Base-by-base conservation (phyloP, 2,797 vertebrate genomes). In the Semotilus atromaculatus region DNA sequence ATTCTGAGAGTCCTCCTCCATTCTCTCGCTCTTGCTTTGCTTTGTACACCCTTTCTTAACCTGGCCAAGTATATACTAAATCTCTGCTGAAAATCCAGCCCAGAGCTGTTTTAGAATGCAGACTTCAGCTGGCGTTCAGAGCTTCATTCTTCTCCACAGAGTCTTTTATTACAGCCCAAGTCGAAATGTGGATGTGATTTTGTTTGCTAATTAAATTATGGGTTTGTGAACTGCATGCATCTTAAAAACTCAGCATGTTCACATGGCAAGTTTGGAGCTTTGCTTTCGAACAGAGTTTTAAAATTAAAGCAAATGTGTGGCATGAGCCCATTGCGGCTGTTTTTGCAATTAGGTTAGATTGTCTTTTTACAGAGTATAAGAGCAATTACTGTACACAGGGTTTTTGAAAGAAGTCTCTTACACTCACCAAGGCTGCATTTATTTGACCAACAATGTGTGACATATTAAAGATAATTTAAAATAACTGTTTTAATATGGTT, bases 271-370 rank as follows among this genome's bases (percentile, higher is more conserved):
- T 78, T 86, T 29, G 75, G 26, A 62, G 84, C 85, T 38, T 51
- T 71, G 86, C 88, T 75, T 78, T 86, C 86, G 79, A 92, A 90
- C 82, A 88, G 90, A 88, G 83, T 77, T 51, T 88, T 86, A 91
- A 93, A 94, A 90, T 78, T 78, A 93, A 93, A 92, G 86, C 92
- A 92, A 92, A 90, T 90, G 90, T 91, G 89, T 90, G 91, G 91
- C 88, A 11, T 84, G 13, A n/a, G 34, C 31, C 13, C 21, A 58
- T 38, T 58, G 51, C n/a, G 79, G 66, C 29, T 51, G 53, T 31
- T 40, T 73, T 84, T 81, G 26, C 58, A 81, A 58, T 58, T 58
- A 58, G 53, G 7, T 9, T 58, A 36, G 73, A 76, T 16, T 38
- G 7, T 75, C 3, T 76, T 76, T 36, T 76, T 76, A 53, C 5